These are phyloP conservation scores for Muscina levida DNA, from an alignment of 2,888 invertebrate genomes.

Conservation along the genomic window DNA sequence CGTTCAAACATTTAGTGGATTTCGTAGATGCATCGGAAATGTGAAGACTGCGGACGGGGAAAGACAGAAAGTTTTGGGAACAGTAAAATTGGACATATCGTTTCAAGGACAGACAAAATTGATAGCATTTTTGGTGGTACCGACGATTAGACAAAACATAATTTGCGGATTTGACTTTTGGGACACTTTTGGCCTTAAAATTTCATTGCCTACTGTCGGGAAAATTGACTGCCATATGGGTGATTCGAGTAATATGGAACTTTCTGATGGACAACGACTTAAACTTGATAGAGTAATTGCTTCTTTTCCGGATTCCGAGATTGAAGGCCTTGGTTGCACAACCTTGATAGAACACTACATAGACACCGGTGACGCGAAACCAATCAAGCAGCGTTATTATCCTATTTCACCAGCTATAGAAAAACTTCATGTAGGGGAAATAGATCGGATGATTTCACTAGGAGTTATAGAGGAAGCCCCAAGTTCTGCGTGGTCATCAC, in stretches of 20 bases:
- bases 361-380: constrained; percentile 19
- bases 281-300: background rate
- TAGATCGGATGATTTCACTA: constrained; percentile 16
- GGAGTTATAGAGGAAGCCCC: constrained; percentile 32
- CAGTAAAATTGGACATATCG: background rate
- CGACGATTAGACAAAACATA: constrained; percentile 10
- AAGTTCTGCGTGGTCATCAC: background rate
- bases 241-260: no score
- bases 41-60: constrained; percentile 34
- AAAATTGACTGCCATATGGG: background rate
- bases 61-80: constrained; percentile 5
- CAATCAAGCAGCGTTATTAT: constrained; percentile 27
- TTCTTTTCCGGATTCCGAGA: constrained; percentile 17
- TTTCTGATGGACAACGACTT: no score
- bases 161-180: constrained; percentile 40
- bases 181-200: constrained; percentile 10
- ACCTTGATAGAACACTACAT: background rate
- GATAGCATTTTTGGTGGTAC: constrained; percentile 22
- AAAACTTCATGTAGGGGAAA: background rate
- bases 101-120: background rate
- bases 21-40: background rate
- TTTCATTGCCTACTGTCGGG: background rate
- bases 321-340: background rate
- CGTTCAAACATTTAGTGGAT: background rate
- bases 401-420: constrained; percentile 22